Evolutionary conservation across 1,140 invertebrate genomes (phyloP), one percentile per base, ranked within the genome.

Genomic region (Mamestra configurata): DNA sequence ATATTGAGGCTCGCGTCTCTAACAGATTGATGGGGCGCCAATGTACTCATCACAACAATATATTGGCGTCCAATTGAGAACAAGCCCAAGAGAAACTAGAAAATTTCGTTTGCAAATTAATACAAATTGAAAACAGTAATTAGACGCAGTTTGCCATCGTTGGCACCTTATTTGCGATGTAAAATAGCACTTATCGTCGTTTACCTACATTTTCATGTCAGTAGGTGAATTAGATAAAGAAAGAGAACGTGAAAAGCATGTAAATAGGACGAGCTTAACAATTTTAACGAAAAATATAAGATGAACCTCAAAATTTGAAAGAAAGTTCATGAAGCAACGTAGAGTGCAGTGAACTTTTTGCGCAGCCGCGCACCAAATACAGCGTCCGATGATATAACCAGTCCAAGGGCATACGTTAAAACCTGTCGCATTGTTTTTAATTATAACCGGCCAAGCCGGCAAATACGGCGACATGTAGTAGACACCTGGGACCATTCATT

Each of bases 221-320:
- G 86, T 91, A 77, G 89, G 89, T 89, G 88, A 92, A 86, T 84
- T 75, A 87, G 89, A 93, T 92, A 92, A 87, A 51, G 81, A 51
- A 57, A 73, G 68, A 84, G 76, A 80, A 70, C 59, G 79, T 55
- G 81, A 85, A 84, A 90, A 86, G 77, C 83, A 83, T 85, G 84
- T 86, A 68, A 81, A 66, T 43, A 24, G 40, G 22, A 64, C 31
- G n/a, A 37, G 10, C 8, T 35, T 5, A 13, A 27, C 3, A 1
- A 57, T 6, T 15, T 37, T 35, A 51, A 55, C 79, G 53, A 27
- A 80, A 79, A 79, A 57, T 71, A 31, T 51, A 59, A 82, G 64
- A 80, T 84, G 70, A 77, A 80, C 80, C 15, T 13, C 4, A n/a
- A 15, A 11, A 49, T 49, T 43, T 49, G 43, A 68, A 86, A 83